A percentile compares a stretch with the other conserved stretches of the same genome.
Conservation (phyloP, 2,888 invertebrate genomes). For the Nysson spinosus region DNA sequence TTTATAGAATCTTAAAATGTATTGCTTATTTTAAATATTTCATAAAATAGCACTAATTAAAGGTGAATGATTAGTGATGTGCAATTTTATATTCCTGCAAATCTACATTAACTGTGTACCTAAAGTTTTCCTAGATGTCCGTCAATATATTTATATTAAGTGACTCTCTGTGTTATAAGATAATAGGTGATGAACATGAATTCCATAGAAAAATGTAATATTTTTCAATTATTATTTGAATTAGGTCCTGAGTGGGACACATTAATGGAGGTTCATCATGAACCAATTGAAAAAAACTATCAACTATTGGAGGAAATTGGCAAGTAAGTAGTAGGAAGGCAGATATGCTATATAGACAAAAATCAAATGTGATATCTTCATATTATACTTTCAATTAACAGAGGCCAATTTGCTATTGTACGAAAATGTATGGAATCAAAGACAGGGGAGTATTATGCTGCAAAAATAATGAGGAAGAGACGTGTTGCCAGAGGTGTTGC, state of each 20-base stretch:
- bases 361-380: background rate
- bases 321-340: slow-evolving; percentile 75
- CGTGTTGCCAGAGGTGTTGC: slow-evolving; percentile 80
- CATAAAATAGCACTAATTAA: too few species aligned
- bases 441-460: slow-evolving; percentile 80
- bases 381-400: slow-evolving; percentile 64
- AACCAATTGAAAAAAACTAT: slow-evolving; percentile 79
- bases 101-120: too few species aligned
- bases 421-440: slow-evolving; percentile 79
- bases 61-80: too few species aligned
- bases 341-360: background rate
- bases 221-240: too few species aligned
- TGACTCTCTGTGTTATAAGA: background rate
- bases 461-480: slow-evolving; percentile 82
- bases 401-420: slow-evolving; percentile 84
- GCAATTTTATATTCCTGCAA: too few species aligned
- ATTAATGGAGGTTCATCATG: slow-evolving; percentile 78
- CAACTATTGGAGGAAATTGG: slow-evolving; percentile 80
- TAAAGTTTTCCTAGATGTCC: too few species aligned
- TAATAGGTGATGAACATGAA: background rate
- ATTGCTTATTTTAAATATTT: too few species aligned
- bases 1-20: too few species aligned
- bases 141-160: too few species aligned
- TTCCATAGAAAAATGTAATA: too few species aligned
- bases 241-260: slow-evolving; percentile 74